These are phyloP conservation scores for Ectemnius lituratus DNA, from an alignment of 2,888 invertebrate species.

Conservation along the genomic window DNA sequence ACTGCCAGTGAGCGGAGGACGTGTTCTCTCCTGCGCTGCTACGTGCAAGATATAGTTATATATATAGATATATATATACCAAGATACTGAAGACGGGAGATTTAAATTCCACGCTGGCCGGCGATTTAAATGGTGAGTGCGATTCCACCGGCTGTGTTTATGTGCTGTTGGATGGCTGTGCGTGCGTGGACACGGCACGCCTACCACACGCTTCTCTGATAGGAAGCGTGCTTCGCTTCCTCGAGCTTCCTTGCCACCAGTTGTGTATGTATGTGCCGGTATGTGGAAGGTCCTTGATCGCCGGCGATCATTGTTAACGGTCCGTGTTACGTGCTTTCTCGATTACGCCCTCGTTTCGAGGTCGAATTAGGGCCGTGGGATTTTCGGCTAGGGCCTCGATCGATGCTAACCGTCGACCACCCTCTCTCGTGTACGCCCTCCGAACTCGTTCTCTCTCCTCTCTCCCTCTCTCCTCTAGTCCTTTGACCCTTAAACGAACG, in stretches of 20 bases:
- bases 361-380: conserved; percentile 41
- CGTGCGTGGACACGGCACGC: conserved; percentile 14
- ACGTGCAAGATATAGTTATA: conserved; percentile 28
- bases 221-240: background rate
- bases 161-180: conserved; percentile 9
- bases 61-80: conserved; percentile 13
- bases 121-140: conserved; percentile 74
- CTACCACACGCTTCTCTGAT: background rate
- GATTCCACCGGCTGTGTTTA: conserved; percentile 12
- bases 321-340: conserved; percentile 12
- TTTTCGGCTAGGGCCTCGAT: conserved; percentile 55
- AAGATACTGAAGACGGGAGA: conserved; percentile 55
- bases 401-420: conserved; percentile 38
- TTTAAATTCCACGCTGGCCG: conserved; percentile 69
- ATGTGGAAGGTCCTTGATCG: background rate
- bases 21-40: too few relatives aligned
- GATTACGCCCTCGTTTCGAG: conserved; percentile 12
- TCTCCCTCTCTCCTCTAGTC: conserved; percentile 38
- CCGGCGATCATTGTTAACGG: conserved; percentile 22
- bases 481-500: conserved; percentile 63
- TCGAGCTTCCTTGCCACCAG: too few relatives aligned
- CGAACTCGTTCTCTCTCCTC: background rate
- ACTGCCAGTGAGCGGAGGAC: too few relatives aligned
- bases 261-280: too few relatives aligned
- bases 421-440: conserved; percentile 57